These are phyloP conservation scores for Dryas iulia DNA, from an alignment of 1,140 invertebrate species.

Conservation along the genomic window DNA sequence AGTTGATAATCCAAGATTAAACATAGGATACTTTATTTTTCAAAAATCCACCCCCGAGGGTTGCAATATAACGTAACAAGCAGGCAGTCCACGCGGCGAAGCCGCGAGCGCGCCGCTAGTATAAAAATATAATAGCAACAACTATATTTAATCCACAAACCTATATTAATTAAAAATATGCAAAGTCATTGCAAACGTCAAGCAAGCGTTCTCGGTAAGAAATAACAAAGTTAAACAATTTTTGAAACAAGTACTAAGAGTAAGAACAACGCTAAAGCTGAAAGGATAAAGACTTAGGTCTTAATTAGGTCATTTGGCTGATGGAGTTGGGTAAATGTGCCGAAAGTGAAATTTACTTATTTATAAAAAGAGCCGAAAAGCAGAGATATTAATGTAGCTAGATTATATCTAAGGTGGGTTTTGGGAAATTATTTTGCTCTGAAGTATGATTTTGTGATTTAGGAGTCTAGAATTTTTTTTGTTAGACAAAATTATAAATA, in stretches of 20 bases:
- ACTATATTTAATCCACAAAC: neutral
- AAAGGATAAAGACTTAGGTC: slow-evolving; percentile 16
- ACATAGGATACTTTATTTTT: no score
- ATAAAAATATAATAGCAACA: no score
- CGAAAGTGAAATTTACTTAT: slow-evolving; percentile 27
- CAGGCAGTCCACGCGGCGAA: no score
- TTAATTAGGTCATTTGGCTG: slow-evolving; percentile 25
- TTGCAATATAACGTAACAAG: no score
- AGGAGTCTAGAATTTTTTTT: neutral
- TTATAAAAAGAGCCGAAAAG: slow-evolving; percentile 5
- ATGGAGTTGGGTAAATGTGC: slow-evolving; percentile 14
- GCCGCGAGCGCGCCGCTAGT: no score
- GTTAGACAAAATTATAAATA: no score
- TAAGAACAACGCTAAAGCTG: slow-evolving; percentile 19
- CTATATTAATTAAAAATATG: neutral
- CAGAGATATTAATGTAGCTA: slow-evolving; percentile 1
- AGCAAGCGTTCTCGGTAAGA: neutral
- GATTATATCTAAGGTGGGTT: neutral
- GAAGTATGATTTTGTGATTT: neutral
- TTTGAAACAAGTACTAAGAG: slow-evolving; percentile 18
- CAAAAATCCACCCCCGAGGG: no score
- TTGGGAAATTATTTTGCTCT: neutral
- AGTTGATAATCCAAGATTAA: no score
- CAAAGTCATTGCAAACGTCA: neutral
- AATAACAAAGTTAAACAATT: slow-evolving; percentile 28